These are phyloP conservation scores for Symphodus melops DNA, from an alignment of 2,113 vertebrate species.

Conservation along the genomic window DNA sequence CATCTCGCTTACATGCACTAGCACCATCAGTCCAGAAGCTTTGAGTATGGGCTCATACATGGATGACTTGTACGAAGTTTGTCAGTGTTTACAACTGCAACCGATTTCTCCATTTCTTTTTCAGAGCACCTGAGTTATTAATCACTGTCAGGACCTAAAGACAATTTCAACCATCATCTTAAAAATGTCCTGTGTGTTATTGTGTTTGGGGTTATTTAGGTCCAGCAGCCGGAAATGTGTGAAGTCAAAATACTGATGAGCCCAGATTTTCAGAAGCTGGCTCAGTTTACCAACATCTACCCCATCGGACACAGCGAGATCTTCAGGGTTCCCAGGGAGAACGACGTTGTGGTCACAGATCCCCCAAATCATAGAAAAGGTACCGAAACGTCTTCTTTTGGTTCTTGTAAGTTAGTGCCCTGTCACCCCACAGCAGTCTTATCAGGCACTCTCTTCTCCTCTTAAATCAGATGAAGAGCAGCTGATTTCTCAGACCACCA, in stretches of 20 bases:
- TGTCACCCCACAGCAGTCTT: neutral
- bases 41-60: too few relatives aligned
- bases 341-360: conserved; percentile 88
- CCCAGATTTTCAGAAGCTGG: conserved; percentile 84
- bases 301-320: conserved; percentile 91
- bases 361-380: conserved; percentile 86
- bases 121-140: too few relatives aligned
- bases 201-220: conserved; percentile 76
- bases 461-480: conserved; percentile 76
- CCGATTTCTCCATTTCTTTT: too few relatives aligned
- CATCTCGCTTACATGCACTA: too few relatives aligned
- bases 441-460: neutral
- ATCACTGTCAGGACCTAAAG: too few relatives aligned
- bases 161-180: too few relatives aligned
- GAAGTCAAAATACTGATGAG: conserved; percentile 92
- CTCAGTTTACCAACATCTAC: conserved; percentile 86
- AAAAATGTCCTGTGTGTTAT: too few relatives aligned
- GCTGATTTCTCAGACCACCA: conserved; percentile 90
- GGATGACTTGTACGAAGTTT: too few relatives aligned
- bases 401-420: neutral
- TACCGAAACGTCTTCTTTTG: conserved; percentile 50
- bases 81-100: too few relatives aligned
- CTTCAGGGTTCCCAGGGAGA: conserved; percentile 86
- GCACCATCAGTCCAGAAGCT: too few relatives aligned
- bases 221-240: conserved; percentile 90